Conservation (phyloP, 2,113 vertebrate genomes). For the Rhinogobius similis region DNA sequence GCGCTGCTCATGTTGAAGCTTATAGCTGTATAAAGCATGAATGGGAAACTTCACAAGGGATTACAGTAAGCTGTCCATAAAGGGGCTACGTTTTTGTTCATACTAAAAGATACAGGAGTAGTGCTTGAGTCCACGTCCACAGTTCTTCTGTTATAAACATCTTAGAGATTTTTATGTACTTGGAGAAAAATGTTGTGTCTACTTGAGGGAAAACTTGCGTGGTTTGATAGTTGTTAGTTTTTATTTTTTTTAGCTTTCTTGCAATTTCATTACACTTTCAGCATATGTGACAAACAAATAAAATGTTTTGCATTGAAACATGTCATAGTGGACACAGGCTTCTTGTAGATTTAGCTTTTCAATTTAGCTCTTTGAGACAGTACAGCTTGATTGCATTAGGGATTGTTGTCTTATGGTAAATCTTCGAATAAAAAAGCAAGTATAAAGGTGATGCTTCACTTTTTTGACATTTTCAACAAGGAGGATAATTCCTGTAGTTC, state of each 20-base stretch:
- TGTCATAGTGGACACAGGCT: background rate
- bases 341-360: background rate
- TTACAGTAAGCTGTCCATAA: slow-evolving; percentile 4
- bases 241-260: background rate
- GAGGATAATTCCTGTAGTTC: background rate
- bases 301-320: background rate
- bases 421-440: background rate
- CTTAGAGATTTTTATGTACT: background rate
- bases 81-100: background rate
- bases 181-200: background rate
- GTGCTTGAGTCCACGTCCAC: background rate
- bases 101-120: background rate
- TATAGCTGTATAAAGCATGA: background rate
- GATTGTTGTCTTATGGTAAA: background rate
- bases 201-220: background rate
- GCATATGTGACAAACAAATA: background rate
- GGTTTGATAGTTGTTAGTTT: background rate
- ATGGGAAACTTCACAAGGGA: slow-evolving; percentile 7
- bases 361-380: background rate
- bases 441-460: background rate
- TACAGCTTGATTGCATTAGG: background rate
- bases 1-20: background rate
- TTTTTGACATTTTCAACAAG: slow-evolving; percentile 1
- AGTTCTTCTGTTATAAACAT: slow-evolving; percentile 1
- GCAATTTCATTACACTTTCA: background rate